These are phyloP conservation scores for Miltochrista miniata DNA, from an alignment of 2,888 invertebrate species.

Conservation along the genomic window DNA sequence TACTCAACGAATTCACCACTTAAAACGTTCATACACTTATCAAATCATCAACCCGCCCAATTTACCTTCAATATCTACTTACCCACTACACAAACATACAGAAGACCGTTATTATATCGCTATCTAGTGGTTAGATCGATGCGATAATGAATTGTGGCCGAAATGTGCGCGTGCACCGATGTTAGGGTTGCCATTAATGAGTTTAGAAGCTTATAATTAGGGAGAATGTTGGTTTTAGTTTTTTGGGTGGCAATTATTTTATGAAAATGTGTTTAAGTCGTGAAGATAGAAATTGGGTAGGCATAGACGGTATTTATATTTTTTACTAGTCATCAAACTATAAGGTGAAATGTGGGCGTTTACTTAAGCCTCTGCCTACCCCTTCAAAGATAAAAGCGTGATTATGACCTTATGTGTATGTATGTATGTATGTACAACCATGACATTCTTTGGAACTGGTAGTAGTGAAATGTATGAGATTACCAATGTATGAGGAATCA, in stretches of 20 bases:
- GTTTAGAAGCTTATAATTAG: slow-evolving; percentile 18
- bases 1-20: neutral
- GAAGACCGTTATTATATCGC: slow-evolving; percentile 53
- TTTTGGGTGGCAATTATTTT: neutral
- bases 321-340: too few species aligned
- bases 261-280: too few species aligned
- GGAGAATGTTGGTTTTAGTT: slow-evolving; percentile 14
- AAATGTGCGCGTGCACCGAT: slow-evolving; percentile 29
- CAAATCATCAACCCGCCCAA: slow-evolving; percentile 10
- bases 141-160: slow-evolving; percentile 52
- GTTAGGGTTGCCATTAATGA: slow-evolving; percentile 28
- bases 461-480: too few species aligned
- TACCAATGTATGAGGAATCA: too few species aligned
- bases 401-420: too few species aligned
- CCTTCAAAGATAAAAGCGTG: too few species aligned
- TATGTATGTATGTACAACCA: too few species aligned
- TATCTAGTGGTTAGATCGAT: slow-evolving; percentile 67
- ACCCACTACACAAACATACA: slow-evolving; percentile 47
- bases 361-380: too few species aligned
- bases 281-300: too few species aligned
- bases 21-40: slow-evolving; percentile 14
- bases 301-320: too few species aligned
- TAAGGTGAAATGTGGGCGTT: too few species aligned
- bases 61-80: slow-evolving; percentile 7
- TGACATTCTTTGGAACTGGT: too few species aligned